Evolutionary conservation across 2,113 vertebrate species (phyloP).

Genomic region (Onychorhynchus coronatus): DNA sequence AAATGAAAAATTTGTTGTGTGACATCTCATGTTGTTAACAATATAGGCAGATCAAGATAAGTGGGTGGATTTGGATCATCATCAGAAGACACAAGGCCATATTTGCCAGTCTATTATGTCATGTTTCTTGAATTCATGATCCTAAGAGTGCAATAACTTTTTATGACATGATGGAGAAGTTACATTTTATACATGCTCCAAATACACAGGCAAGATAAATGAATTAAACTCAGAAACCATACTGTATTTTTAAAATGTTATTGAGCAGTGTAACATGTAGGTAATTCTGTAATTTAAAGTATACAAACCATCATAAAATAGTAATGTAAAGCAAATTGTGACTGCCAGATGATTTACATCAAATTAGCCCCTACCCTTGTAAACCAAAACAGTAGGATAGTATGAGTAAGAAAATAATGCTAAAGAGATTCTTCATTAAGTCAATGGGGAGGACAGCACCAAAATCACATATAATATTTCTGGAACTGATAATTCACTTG

Average conservation of each 20-base stretch:
- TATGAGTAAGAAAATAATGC: neutral
- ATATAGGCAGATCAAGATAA: conserved; percentile 67
- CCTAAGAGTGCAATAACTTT: conserved; percentile 55
- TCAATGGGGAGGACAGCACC: neutral
- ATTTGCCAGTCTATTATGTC: conserved; percentile 62
- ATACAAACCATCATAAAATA: neutral
- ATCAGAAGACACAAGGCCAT: conserved; percentile 62
- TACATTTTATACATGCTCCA: conserved; percentile 38
- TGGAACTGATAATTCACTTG: neutral
- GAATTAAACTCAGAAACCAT: conserved; percentile 32
- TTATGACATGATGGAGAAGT: conserved; percentile 57
- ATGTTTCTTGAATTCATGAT: conserved; percentile 60
- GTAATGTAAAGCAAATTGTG: neutral
- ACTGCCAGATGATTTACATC: neutral
- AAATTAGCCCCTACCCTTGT: neutral
- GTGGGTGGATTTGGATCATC: conserved; percentile 60
- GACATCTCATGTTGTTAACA: conserved; percentile 58
- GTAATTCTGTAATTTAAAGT: neutral
- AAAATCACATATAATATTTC: neutral
- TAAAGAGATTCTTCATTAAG: neutral
- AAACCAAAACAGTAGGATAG: neutral
- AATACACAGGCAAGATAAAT: conserved; percentile 44
- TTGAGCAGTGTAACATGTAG: neutral
- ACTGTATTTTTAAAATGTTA: neutral
- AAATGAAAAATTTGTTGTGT: conserved; percentile 48